phyloP scores from a whole-genome alignment of 2,888 invertebrate genomes.

The Automeris io region DNA sequence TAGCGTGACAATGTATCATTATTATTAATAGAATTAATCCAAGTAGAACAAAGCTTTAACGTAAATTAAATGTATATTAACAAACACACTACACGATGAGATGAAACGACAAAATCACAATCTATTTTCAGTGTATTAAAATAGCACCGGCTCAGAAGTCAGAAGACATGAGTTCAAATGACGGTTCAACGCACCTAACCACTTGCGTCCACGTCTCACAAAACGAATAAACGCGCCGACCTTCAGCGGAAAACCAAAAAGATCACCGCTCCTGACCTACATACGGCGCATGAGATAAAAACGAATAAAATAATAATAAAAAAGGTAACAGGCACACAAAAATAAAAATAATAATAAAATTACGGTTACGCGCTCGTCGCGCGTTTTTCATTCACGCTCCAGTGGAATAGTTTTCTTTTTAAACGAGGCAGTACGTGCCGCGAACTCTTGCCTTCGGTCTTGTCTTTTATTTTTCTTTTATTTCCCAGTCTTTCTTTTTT shows the following conservation, averaged over 20 bases:
- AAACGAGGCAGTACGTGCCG: constrained; percentile 66
- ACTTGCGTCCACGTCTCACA: constrained; percentile 17
- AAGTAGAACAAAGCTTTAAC: too few relatives aligned
- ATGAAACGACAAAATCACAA: not conserved
- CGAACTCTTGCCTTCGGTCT: constrained; percentile 43
- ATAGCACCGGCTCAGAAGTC: constrained; percentile 1
- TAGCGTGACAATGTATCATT: too few relatives aligned
- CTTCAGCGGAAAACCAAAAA: constrained; percentile 67
- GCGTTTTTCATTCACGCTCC: constrained; percentile 74
- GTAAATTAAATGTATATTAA: too few relatives aligned
- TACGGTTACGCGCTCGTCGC: constrained; percentile 61
- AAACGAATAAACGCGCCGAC: constrained; percentile 55
- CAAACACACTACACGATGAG: not conserved
- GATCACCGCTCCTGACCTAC: constrained; percentile 68
- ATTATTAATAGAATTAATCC: too few relatives aligned
- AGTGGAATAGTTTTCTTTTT: constrained; percentile 73
- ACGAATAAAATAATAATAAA: constrained; percentile 64
- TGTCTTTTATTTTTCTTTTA: constrained; percentile 57
- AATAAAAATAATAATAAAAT: constrained; percentile 73
- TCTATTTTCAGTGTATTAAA: constrained; percentile 1
- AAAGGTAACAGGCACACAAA: constrained; percentile 46
- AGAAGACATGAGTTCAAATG: constrained; percentile 4
- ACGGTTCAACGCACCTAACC: constrained; percentile 6
- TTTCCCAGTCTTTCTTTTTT: constrained; percentile 55
- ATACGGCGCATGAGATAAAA: constrained; percentile 62